Conservation (phyloP, 2,888 invertebrate species). For the Ceratothoa steindachneri region DNA sequence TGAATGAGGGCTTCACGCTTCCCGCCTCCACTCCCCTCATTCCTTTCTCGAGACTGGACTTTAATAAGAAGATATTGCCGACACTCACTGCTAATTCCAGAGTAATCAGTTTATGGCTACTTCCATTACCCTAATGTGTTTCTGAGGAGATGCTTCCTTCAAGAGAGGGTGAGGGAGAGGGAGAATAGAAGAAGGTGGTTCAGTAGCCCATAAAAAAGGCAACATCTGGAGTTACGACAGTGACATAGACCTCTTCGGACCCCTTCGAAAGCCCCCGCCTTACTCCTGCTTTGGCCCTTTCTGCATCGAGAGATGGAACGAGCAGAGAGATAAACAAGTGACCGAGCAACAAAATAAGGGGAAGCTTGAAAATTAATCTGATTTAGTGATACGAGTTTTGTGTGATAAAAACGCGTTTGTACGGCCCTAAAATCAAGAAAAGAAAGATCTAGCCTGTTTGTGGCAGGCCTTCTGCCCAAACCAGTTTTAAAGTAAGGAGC, state of each 20-base stretch:
- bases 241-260: too few relatives aligned
- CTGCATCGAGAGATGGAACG: neutral
- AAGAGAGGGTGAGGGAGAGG: neutral
- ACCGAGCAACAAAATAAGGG: neutral
- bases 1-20: constrained; percentile 21
- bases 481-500: neutral
- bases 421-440: neutral
- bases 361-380: neutral
- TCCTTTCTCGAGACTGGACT: constrained; percentile 14
- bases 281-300: too few relatives aligned
- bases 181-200: too few relatives aligned
- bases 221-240: too few relatives aligned
- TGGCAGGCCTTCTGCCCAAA: too few relatives aligned
- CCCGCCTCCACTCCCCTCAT: neutral
- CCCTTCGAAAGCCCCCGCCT: too few relatives aligned
- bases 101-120: constrained; percentile 44
- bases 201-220: too few relatives aligned
- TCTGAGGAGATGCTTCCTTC: constrained; percentile 16
- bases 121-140: constrained; percentile 45
- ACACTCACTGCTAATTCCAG: constrained; percentile 42
- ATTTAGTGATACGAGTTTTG: neutral
- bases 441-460: too few relatives aligned
- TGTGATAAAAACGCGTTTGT: neutral
- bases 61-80: constrained; percentile 43
- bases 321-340: neutral